A percentile compares a stretch with the other conserved stretches of the same genome.
Conservation (phyloP, 2,888 invertebrate species). For the Perizoma affinitatum region DNA sequence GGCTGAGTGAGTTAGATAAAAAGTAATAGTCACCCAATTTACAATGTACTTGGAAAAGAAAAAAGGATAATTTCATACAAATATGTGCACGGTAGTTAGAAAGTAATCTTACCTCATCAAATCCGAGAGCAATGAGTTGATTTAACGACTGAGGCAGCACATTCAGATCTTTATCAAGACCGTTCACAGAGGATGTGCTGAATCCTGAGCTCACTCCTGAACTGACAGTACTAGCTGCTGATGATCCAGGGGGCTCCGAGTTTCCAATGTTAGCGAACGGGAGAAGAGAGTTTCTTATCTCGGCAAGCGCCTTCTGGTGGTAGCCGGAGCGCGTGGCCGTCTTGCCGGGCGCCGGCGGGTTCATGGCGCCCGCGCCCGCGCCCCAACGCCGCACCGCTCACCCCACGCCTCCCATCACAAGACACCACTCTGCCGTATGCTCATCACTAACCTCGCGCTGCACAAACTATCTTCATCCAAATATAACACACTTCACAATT, state of each 20-base stretch:
- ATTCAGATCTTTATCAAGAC: slow-evolving; percentile 86
- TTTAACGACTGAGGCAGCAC: slow-evolving; percentile 86
- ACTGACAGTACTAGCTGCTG: slow-evolving; percentile 89
- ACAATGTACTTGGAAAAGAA: no score
- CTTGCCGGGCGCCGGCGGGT: slow-evolving; percentile 86
- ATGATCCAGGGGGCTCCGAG: slow-evolving; percentile 87
- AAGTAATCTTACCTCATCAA: slow-evolving; percentile 86
- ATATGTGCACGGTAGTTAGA: not conserved
- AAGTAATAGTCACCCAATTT: no score
- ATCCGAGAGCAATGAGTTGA: slow-evolving; percentile 88
- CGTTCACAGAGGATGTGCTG: slow-evolving; percentile 84
- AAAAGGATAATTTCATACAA: no score
- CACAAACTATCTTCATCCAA: slow-evolving; percentile 53
- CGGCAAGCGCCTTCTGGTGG: slow-evolving; percentile 93
- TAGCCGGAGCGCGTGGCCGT: slow-evolving; percentile 91
- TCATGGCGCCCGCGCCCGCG: slow-evolving; percentile 85
- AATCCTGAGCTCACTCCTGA: slow-evolving; percentile 84
- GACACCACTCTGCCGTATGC: slow-evolving; percentile 61
- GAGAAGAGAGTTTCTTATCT: slow-evolving; percentile 92
- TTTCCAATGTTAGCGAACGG: slow-evolving; percentile 89
- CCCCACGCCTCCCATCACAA: slow-evolving; percentile 82
- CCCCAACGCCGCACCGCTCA: slow-evolving; percentile 82
- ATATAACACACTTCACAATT: slow-evolving; percentile 36
- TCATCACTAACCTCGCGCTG: slow-evolving; percentile 58
- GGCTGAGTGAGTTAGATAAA: no score